Evolutionary conservation across 2,888 invertebrate genomes (phyloP).

Genomic region (Prenolepis imparis): DNA sequence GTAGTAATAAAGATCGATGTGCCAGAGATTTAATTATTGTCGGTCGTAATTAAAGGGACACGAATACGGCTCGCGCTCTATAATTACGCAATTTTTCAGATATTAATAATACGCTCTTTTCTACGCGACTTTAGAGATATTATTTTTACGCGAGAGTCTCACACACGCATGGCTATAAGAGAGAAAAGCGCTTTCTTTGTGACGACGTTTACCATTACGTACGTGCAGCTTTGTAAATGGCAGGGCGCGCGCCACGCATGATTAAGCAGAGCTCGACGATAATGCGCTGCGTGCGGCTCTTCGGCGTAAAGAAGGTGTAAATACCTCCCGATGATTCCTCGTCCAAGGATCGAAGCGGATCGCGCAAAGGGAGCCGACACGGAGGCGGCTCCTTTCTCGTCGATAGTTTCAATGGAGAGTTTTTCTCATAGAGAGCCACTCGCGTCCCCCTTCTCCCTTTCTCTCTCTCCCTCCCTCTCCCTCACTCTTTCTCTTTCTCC

Average conservation of each 20-base stretch:
- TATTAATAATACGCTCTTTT: constrained; percentile 20
- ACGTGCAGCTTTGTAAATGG: constrained; percentile 55
- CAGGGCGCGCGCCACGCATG: constrained; percentile 61
- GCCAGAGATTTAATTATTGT: not conserved
- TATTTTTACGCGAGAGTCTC: constrained; percentile 40
- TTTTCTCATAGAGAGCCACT: constrained; percentile 80
- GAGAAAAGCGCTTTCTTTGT: constrained; percentile 51
- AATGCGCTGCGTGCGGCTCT: constrained; percentile 72
- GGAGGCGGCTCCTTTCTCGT: constrained; percentile 81
- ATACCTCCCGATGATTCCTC: constrained; percentile 73
- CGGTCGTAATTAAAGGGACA: not conserved
- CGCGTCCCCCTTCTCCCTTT: constrained; percentile 56
- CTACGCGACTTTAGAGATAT: constrained; percentile 32
- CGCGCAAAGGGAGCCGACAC: constrained; percentile 80
- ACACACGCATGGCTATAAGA: not conserved
- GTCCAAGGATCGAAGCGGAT: constrained; percentile 61
- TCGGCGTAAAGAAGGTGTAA: constrained; percentile 80
- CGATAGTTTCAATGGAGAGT: constrained; percentile 85
- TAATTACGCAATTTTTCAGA: constrained; percentile 16
- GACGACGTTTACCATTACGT: constrained; percentile 54
- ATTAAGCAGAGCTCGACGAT: constrained; percentile 76
- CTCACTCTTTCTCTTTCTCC: constrained; percentile 63
- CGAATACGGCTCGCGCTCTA: constrained; percentile 5
- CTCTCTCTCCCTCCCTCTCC: no score
- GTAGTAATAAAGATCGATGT: not conserved